Base-by-base conservation (phyloP, 1,140 invertebrate species). In the Achroia grisella region DNA sequence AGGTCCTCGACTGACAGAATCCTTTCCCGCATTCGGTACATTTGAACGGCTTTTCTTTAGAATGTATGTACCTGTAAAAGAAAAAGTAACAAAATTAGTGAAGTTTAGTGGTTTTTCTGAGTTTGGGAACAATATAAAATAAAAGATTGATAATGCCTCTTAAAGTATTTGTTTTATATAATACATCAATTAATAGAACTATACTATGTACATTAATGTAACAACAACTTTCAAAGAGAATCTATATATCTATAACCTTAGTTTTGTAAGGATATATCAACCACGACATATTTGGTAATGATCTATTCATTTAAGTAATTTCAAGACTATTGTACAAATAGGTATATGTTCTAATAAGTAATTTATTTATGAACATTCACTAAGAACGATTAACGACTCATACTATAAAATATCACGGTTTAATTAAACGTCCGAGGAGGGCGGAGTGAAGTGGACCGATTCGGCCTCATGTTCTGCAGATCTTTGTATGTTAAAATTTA, bases 21-120 rank as follows among this genome's bases (percentile, higher is more conserved):
- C 96, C 97, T 86, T 98, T 98, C 39, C 96, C 95, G 71, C 97
- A 98, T 81, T 97, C 95, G 10, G 91, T 92, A 79, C 97, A 98
- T 86, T 97, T 98, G 88, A 97, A 98, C 0, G 97, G 97, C 72
- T 98, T 98, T 81, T 98, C 96, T 84, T 98, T 98, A 17, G 94
- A 96, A 85, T 98, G 97, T 54, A 98, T 98, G 76, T 97, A 98
- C 87, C 96, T 98, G 89, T 15, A 90, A 89, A 54, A 76, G 77
- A 73, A 44, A 74, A 72, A 73, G 49, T 50, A n/a, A 58, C 60
- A 63, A 54, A 14, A 66, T 49, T 60, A 33, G 28, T 30, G 28
- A 13, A 10, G n/a, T n/a, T n/a, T n/a, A n/a, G n/a, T n/a, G n/a
- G n/a, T n/a, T n/a, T n/a, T n/a, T n/a, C n/a, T n/a, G n/a, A n/a